Conservation (phyloP, 2,797 vertebrate genomes). For the Crocidura indochinensis region DNA sequence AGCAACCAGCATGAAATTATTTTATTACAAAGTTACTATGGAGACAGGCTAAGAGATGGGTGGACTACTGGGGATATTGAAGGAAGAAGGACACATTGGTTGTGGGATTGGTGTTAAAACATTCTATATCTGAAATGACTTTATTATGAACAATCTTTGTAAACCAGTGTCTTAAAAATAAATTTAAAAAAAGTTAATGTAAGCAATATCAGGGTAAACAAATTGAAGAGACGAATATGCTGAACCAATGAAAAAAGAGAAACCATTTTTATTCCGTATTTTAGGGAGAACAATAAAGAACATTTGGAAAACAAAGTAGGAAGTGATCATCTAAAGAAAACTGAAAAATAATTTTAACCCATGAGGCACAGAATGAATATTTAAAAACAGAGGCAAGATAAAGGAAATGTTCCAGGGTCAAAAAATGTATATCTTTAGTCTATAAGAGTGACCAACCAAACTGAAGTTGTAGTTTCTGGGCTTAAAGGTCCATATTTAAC, state of each 20-base stretch:
- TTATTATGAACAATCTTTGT: too few relatives aligned
- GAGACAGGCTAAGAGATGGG: too few relatives aligned
- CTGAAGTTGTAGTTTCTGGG: background rate
- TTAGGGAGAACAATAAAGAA: slow-evolving; percentile 37
- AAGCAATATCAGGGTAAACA: slow-evolving; percentile 14
- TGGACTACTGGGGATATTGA: too few relatives aligned
- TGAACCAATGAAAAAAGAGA: background rate
- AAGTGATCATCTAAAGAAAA: slow-evolving; percentile 39
- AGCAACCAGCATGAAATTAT: too few relatives aligned
- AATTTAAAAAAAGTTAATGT: slow-evolving; percentile 24
- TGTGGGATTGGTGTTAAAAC: background rate
- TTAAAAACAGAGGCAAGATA: slow-evolving; percentile 42
- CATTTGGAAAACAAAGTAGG: slow-evolving; percentile 40
- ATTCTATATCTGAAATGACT: background rate
- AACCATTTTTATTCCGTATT: background rate
- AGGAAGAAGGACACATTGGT: too few relatives aligned
- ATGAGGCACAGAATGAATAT: slow-evolving; percentile 3
- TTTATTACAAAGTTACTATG: too few relatives aligned
- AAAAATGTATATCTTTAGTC: slow-evolving; percentile 11
- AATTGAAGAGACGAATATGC: background rate
- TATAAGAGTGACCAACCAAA: background rate
- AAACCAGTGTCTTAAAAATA: background rate
- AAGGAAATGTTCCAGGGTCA: background rate
- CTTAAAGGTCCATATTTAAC: background rate
- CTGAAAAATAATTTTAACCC: slow-evolving; percentile 37